Percentiles rank a stretch among this genome's conserved stretches.
phyloP scores from a whole-genome alignment of 1,140 invertebrate species.

The Physella acuta region DNA sequence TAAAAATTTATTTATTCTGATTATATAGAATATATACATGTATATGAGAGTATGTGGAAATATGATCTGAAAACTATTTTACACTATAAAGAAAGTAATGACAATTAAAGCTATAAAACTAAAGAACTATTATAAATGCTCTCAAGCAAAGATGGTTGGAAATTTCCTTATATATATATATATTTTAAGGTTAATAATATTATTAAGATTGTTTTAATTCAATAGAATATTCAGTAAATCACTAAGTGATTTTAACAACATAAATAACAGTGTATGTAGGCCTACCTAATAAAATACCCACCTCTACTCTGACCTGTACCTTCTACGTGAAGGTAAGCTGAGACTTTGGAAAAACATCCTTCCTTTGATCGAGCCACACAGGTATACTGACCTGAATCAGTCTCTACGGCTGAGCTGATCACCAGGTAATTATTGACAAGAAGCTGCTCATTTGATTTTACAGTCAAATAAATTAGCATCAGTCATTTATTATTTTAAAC shows the following conservation, averaged over 20 bases:
- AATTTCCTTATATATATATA: no score
- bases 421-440: conserved; percentile 64
- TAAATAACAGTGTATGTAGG: not conserved
- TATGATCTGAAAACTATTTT: no score
- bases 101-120: no score
- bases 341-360: conserved; percentile 36
- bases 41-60: not conserved
- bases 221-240: no score
- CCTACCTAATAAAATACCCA: conserved; percentile 16
- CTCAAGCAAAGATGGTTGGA: no score
- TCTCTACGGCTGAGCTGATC: conserved; percentile 73
- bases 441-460: conserved; percentile 30
- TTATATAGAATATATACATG: not conserved
- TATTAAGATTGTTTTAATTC: no score
- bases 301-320: conserved; percentile 30
- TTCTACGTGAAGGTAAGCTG: conserved; percentile 34
- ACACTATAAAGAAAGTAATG: no score
- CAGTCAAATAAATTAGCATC: no score
- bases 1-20: not conserved
- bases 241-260: not conserved
- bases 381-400: conserved; percentile 82
- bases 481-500: no score
- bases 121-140: no score
- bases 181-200: no score
- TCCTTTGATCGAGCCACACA: conserved; percentile 62